Base-by-base conservation (phyloP, 2,888 invertebrate species). In the Ormyrus thymus region DNA sequence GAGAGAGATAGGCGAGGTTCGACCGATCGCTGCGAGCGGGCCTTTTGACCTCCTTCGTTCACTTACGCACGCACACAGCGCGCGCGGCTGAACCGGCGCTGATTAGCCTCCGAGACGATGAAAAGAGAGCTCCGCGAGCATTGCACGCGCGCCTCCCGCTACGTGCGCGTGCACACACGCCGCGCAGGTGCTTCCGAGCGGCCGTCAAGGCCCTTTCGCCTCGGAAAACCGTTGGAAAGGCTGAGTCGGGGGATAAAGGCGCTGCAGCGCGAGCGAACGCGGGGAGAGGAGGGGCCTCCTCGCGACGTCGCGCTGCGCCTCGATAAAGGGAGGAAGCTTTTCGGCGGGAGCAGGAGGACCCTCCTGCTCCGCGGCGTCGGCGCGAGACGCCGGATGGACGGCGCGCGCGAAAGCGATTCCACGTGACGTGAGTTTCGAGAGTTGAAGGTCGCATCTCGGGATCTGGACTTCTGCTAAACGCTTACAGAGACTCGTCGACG, bases 31-130 rank as follows among this genome's bases (percentile, higher is more conserved):
- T 4, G 56, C 50, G 9, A 48, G 6, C 51, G 70, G 48, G 68
- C 61, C 78, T 73, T 78, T 70, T 75, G 78, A 75, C 78, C 74
- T 70, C 78, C 45, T 69, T 74, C 69, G 50, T 11, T 55, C 55
- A 4, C 29, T 29, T 29, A 29, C 29, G 8, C 48, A 9, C 10
- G 61, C 13, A 48, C 9, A 15, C 46, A 15, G 48, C 46, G 7
- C 45, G n/a, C 66, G 1, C 66, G 43, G 55, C 68, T 46, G 46
- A 55, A 46, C 29, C 4, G 4, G 29, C 68, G 45, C 56, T 69
- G 68, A 69, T 69, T 69, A 69, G 56, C 68, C 13, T 1, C 50
- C 10, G 66, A 29, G 29, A 29, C 29, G 29, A 29, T 29, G 29
- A 29, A 29, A 29, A 29, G n/a, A n/a, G 51, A 51, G 65, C 46